A percentile compares a stretch with the other conserved stretches of the same genome.
These are phyloP conservation scores for Orgyia antiqua DNA, from an alignment of 2,888 invertebrate genomes.

Conservation along the genomic window DNA sequence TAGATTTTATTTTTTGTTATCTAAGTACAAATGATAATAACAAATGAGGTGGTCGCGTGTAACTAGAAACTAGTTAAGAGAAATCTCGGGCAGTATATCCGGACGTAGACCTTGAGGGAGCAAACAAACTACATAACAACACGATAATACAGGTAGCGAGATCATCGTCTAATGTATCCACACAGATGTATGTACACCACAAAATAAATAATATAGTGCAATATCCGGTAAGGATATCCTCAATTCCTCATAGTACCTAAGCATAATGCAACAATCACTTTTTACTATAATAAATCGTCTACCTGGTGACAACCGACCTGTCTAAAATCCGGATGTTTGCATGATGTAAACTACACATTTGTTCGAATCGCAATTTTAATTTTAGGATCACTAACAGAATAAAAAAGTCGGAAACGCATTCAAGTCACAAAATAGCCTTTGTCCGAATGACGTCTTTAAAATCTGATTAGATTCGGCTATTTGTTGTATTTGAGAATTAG, in stretches of 20 bases:
- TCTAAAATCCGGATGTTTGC: slow-evolving; percentile 69
- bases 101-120: slow-evolving; percentile 56
- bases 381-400: slow-evolving; percentile 53
- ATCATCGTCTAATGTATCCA: slow-evolving; percentile 21
- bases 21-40: too few relatives aligned
- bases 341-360: slow-evolving; percentile 59
- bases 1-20: too few relatives aligned
- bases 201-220: slow-evolving; percentile 12
- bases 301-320: slow-evolving; percentile 31
- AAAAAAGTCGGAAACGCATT: slow-evolving; percentile 58
- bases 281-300: slow-evolving; percentile 15
- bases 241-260: too few relatives aligned
- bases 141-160: slow-evolving; percentile 48
- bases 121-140: slow-evolving; percentile 47
- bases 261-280: slow-evolving; percentile 10
- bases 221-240: slow-evolving; percentile 19
- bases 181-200: background rate
- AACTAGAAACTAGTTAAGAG: slow-evolving; percentile 60
- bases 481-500: slow-evolving; percentile 37
- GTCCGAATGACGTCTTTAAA: slow-evolving; percentile 34
- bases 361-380: slow-evolving; percentile 43
- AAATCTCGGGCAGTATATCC: slow-evolving; percentile 58
- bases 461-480: slow-evolving; percentile 47
- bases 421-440: slow-evolving; percentile 42
- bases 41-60: too few relatives aligned